These are phyloP conservation scores for Xylota sylvarum DNA, from an alignment of 2,888 invertebrate genomes.

Conservation along the genomic window DNA sequence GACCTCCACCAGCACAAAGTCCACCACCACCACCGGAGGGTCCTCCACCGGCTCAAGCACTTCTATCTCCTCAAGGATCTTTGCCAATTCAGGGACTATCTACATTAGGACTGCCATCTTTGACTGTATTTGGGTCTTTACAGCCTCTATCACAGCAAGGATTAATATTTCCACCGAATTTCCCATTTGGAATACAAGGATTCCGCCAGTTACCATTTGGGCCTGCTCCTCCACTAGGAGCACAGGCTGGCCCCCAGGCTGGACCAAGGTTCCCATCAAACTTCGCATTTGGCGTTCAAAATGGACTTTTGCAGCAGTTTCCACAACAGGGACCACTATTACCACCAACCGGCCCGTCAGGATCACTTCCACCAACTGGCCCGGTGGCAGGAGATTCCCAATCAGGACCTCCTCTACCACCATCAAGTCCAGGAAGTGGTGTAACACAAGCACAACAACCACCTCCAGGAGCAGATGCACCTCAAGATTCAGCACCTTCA, in stretches of 20 bases:
- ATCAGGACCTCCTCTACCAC: neutral
- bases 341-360: neutral
- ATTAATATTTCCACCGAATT: slow-evolving; percentile 55
- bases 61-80: neutral
- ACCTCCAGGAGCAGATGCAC: neutral
- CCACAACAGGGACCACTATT: slow-evolving; percentile 3
- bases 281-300: slow-evolving; percentile 40
- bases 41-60: slow-evolving; percentile 3
- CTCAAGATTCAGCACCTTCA: neutral
- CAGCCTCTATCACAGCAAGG: slow-evolving; percentile 11
- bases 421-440: neutral
- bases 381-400: neutral
- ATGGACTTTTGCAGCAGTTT: slow-evolving; percentile 45
- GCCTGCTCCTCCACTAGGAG: slow-evolving; percentile 58
- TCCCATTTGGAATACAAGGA: slow-evolving; percentile 60
- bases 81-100: neutral
- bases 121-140: slow-evolving; percentile 16
- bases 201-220: slow-evolving; percentile 64
- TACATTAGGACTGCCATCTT: slow-evolving; percentile 21
- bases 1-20: neutral
- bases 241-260: slow-evolving; percentile 62
- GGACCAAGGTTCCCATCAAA: slow-evolving; percentile 12
- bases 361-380: neutral
- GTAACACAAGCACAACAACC: slow-evolving; percentile 12
- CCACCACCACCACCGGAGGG: slow-evolving; percentile 23